These are phyloP conservation scores for Kuschelorhynchus macadamiae DNA, from an alignment of 2,888 invertebrate genomes.

Conservation along the genomic window DNA sequence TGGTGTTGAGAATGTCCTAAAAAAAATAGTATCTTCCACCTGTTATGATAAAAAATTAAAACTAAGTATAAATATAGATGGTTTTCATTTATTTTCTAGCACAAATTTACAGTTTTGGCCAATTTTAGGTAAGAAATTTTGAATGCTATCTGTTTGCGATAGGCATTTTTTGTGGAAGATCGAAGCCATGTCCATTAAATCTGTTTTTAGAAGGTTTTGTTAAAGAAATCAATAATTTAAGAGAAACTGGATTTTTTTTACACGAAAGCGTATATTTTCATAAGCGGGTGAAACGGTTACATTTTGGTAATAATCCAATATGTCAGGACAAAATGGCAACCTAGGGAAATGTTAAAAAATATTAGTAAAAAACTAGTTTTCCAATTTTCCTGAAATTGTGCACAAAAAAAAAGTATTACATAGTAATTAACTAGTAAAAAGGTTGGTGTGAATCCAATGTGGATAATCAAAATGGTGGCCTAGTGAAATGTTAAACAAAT, in stretches of 20 bases:
- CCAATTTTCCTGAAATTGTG: too few species aligned
- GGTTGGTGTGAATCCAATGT: too few species aligned
- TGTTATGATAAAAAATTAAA: background rate
- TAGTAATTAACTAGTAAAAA: too few species aligned
- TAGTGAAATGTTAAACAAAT: too few species aligned
- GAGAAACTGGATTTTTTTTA: constrained; percentile 40
- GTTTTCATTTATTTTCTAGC: constrained; percentile 38
- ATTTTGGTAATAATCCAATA: too few species aligned
- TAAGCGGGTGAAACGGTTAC: too few species aligned
- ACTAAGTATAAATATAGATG: constrained; percentile 42
- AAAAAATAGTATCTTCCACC: background rate
- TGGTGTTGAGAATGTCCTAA: constrained; percentile 8
- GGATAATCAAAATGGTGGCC: too few species aligned
- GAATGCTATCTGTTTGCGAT: constrained; percentile 28
- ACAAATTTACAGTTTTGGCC: constrained; percentile 41
- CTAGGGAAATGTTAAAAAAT: too few species aligned
- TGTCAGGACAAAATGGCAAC: too few species aligned
- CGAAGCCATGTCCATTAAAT: constrained; percentile 47
- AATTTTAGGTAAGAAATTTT: constrained; percentile 38
- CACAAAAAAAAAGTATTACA: too few species aligned
- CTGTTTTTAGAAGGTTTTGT: constrained; percentile 51
- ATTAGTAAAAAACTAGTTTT: too few species aligned
- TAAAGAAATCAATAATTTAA: constrained; percentile 41
- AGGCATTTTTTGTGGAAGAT: constrained; percentile 11
- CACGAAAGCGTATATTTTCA: constrained; percentile 16